phyloP scores from a whole-genome alignment of 2,113 vertebrate species.

The Erythrocercus mccallii region DNA sequence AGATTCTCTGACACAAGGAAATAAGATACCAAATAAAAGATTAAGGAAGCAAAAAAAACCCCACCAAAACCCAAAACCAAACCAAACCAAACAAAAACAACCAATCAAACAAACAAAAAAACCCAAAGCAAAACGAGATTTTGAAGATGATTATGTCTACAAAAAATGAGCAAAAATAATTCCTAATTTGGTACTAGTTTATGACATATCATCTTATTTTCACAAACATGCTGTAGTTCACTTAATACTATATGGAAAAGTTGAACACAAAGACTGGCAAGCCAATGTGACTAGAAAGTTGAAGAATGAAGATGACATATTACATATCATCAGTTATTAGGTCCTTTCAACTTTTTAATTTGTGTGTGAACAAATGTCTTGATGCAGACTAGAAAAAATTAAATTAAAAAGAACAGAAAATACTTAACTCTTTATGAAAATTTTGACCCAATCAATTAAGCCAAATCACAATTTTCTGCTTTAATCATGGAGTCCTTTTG shows the following conservation, averaged over 20 bases:
- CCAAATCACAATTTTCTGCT: neutral
- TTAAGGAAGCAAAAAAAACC: neutral
- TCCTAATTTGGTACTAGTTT: neutral
- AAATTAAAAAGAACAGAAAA: neutral
- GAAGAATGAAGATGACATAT: neutral
- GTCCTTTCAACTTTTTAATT: neutral
- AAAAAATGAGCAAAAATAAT: neutral
- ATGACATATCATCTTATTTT: neutral
- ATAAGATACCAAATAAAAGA: neutral
- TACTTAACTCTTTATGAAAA: neutral
- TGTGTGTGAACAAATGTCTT: neutral
- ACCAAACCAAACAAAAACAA: neutral
- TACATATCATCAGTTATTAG: neutral
- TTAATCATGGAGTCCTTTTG: neutral
- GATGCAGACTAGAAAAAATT: neutral
- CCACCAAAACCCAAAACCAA: neutral
- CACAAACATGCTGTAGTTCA: neutral
- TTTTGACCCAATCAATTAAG: neutral
- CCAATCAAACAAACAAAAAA: neutral
- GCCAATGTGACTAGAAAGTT: neutral
- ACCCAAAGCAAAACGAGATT: neutral
- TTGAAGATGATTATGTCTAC: neutral
- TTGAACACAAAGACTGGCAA: neutral
- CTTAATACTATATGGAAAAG: neutral
- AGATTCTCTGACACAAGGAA: neutral